Base-by-base conservation (phyloP, 2,797 vertebrate genomes). In the Acrossocheilus fasciatus region DNA sequence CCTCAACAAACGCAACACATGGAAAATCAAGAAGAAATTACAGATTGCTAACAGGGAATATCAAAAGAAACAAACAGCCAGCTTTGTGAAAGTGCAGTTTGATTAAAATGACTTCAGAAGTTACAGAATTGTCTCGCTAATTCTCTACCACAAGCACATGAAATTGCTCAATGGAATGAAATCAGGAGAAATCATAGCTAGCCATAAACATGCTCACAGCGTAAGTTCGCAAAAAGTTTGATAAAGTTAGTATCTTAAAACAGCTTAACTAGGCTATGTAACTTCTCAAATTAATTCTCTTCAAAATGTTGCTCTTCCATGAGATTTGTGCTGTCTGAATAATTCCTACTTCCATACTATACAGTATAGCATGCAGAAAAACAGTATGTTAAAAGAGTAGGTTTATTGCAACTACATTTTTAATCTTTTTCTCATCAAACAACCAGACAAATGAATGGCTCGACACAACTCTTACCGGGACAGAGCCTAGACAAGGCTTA, bases 11-110 rank as follows among this genome's bases (percentile, higher is more conserved):
- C 74, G 41, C 62, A 64, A 83, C 30, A 6, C 26, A 70, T 2
- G 30, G 23, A 39, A 30, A 54, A 23, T 79, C 57, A 39, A 75
- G 30, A 17, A 39, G 74, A 57, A 77, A 77, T 72, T 59, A 76
- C n/a, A 78, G 52, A 64, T 73, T 80, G 6, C 73, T 66, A 47
- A 36, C 30, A 74, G 50, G 62, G 4, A 73, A 80, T 41, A 62
- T 64, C 2, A 78, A 78, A 82, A 70, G 30, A 82, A 26, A 70
- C 45, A 70, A 83, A 75, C 20, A 50, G 26, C 30, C 41, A n/a
- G 82, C 36, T 59, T 73, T 23, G 4, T 73, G 15, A 73, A 59
- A 26, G 52, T 45, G 36, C 34, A 43, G 39, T 41, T 43, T 43
- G 69, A 59, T 43, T 54, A 2, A 43, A 43, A 73, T 59, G 0